phyloP scores from a whole-genome alignment of 1,140 invertebrate genomes.

The Aphelenchoides fujianensis region DNA sequence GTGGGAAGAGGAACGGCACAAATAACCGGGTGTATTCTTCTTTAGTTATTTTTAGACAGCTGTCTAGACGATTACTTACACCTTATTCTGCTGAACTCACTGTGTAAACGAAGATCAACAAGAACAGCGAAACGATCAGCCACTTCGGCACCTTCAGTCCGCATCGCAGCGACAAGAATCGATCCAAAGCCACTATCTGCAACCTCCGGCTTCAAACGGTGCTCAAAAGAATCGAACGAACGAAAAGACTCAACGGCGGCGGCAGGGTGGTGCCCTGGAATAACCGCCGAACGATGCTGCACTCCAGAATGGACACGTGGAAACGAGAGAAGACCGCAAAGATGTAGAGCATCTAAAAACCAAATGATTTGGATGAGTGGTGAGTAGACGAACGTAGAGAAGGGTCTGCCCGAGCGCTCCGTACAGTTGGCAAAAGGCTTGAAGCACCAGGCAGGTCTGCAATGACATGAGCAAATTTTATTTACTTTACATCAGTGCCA shows the following conservation, averaged over 20 bases:
- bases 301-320: not conserved
- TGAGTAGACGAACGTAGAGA: constrained; percentile 5
- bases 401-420: not conserved
- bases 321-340: not conserved
- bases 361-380: no score
- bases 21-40: no score
- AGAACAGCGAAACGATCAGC: not conserved
- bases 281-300: not conserved
- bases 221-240: not conserved
- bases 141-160: not conserved
- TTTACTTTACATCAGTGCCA: no score
- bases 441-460: not conserved
- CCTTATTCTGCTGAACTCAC: no score
- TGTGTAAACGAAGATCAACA: not conserved
- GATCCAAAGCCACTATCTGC: constrained; percentile 5
- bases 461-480: no score
- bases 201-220: not conserved
- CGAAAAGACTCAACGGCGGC: constrained; percentile 3
- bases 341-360: no score
- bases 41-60: no score
- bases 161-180: not conserved
- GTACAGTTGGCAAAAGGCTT: constrained; percentile 8
- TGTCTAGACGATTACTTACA: no score
- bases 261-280: not conserved
- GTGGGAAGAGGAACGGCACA: no score